These are phyloP conservation scores for Cloeon dipterum DNA, from an alignment of 2,888 invertebrate genomes.

Conservation along the genomic window DNA sequence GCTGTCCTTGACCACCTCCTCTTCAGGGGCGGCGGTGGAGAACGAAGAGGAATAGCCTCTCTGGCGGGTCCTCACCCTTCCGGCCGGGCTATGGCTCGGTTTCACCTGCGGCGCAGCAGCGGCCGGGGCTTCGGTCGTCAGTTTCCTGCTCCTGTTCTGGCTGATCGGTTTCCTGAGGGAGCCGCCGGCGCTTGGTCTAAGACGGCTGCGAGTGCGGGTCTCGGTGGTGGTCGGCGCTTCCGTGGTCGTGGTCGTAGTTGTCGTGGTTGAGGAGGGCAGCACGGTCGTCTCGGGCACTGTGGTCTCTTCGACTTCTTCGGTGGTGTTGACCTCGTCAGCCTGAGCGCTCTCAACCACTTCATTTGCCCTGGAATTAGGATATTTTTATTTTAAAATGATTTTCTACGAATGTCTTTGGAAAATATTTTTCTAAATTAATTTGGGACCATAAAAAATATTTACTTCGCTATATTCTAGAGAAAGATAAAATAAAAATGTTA, in stretches of 20 bases:
- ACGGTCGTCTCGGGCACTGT: conserved; percentile 15
- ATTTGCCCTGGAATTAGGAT: conserved; percentile 17
- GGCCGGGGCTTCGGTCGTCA: conserved; percentile 13
- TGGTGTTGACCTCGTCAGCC: conserved; percentile 10
- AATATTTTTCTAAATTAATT: conserved; percentile 16
- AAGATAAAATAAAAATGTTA: conserved; percentile 10
- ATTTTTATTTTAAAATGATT: conserved; percentile 30
- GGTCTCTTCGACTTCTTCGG: conserved; percentile 21
- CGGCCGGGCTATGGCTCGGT: conserved; percentile 11
- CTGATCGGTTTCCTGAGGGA: conserved; percentile 12
- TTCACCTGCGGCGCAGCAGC: conserved; percentile 9
- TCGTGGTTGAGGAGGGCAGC: conserved; percentile 15
- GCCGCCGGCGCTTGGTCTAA: conserved; percentile 10
- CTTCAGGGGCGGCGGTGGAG: conserved; percentile 12
- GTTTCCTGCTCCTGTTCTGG: no score
- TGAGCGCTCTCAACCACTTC: conserved; percentile 17
- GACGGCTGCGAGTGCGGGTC: conserved; percentile 1
- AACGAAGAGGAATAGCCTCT: conserved; percentile 11
- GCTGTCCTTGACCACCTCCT: conserved; percentile 18
- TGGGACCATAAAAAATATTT: no score
- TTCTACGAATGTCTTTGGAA: conserved; percentile 36
- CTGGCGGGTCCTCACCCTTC: conserved; percentile 14
- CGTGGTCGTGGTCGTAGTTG: conserved; percentile 9
- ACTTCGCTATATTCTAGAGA: no score
- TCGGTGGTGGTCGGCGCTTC: conserved; percentile 8